Evolutionary conservation across 1,140 invertebrate genomes (phyloP), one percentile per base, ranked within the genome.

Genomic region (Drosophila eugracilis): DNA sequence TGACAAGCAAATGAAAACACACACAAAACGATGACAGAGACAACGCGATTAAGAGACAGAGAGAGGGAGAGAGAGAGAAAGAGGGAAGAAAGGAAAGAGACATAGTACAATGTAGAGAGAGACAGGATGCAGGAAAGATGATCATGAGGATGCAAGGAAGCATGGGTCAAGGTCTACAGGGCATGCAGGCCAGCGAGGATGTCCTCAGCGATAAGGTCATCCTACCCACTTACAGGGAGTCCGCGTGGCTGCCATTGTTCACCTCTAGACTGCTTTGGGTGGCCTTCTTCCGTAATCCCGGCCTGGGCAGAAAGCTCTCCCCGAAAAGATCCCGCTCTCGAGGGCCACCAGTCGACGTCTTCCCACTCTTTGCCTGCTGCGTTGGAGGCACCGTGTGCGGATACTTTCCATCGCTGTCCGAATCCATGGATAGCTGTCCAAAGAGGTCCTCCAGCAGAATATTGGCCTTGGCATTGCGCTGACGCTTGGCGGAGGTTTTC

Each of bases 361-460:
- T 66, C 32, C 79, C 76, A 24, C 52, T 75, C 34, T 84, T 81
- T 9, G 88, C 76, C 58, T 90, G 75, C 49, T 79, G 83, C n/a
- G 83, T 85, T 5, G 53, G 63, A 12, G 90, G 91, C 41, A 91
- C 89, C n/a, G 89, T 91, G 34, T 90, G 90, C 14, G 90, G 86
- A 72, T 91, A 91, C 49, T 91, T 91, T 28, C 76, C 71, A 45
- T 90, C 89, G 36, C 78, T 80, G 45, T 91, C 89, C 22, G 90
- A 90, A 42, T 90, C 84, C 76, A 91, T 89, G 5, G 90, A 91
- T 17, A 91, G 48, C n/a, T 90, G 76, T 2, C 91, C 91, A 36
- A 92, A 92, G 12, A 92, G 73, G 59, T 92, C 91, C 54, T 92
- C 91, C 9, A 92, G 60, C 22, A 91, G 53, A 10, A 91, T 78